A percentile compares a stretch with the other conserved stretches of the same genome.
phyloP scores from a whole-genome alignment of 2,797 vertebrate genomes.

The Muscicapa striata region DNA sequence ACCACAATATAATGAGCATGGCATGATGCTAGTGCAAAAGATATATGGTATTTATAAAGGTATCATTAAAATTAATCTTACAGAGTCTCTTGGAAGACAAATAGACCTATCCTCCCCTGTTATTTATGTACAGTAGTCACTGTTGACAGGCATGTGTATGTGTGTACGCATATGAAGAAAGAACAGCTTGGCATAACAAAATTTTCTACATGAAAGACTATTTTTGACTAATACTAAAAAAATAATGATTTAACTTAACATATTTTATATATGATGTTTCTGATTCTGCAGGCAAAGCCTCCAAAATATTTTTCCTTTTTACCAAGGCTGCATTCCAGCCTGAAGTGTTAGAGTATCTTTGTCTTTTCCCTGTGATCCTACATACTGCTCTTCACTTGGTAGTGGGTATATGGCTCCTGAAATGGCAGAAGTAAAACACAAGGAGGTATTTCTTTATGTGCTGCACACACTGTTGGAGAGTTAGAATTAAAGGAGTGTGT shows the following conservation, averaged over 20 bases:
- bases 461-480: neutral
- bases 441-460: neutral
- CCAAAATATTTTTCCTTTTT: neutral
- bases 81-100: neutral
- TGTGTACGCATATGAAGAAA: neutral
- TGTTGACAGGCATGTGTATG: neutral
- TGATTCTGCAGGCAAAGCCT: neutral
- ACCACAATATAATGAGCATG: neutral
- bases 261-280: neutral
- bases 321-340: neutral
- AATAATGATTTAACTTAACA: neutral
- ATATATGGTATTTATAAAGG: neutral
- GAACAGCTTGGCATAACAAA: neutral
- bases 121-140: neutral
- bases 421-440: neutral
- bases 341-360: neutral
- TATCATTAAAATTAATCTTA: neutral
- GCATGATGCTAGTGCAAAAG: neutral
- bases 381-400: neutral
- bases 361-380: neutral
- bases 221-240: neutral
- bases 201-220: neutral
- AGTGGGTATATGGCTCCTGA: neutral
- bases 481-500: neutral
- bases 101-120: neutral